A percentile compares a stretch with the other conserved stretches of the same genome.
Evolutionary conservation across 1,140 invertebrate species (phyloP).

Genomic region (Scaptomyza hsui): DNA sequence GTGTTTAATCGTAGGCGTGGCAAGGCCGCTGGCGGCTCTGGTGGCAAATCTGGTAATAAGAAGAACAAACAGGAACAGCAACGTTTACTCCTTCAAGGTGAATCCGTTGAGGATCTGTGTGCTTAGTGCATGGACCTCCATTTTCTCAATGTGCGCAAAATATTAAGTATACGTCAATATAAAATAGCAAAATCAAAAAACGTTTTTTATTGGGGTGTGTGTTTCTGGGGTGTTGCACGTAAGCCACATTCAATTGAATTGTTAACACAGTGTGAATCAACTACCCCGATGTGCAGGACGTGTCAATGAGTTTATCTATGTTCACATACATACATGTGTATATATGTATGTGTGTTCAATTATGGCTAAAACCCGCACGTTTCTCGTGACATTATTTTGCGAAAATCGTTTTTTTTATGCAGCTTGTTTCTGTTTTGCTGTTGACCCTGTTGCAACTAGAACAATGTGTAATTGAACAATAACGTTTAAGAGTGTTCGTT

Average conservation of each 20-base stretch:
- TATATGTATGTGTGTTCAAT: too few relatives aligned
- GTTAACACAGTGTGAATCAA: slow-evolving; percentile 8
- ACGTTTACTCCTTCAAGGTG: slow-evolving; percentile 70
- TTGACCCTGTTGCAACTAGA: background rate
- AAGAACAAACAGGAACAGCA: slow-evolving; percentile 71
- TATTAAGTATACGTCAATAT: slow-evolving; percentile 53
- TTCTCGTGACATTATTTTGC: slow-evolving; percentile 12
- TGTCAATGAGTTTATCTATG: slow-evolving; percentile 26
- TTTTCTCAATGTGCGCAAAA: slow-evolving; percentile 43
- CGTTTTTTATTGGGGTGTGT: background rate
- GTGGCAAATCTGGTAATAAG: slow-evolving; percentile 59
- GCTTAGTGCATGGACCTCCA: slow-evolving; percentile 36
- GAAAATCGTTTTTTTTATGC: background rate
- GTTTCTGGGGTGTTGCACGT: background rate
- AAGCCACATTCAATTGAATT: slow-evolving; percentile 33
- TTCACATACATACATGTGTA: background rate
- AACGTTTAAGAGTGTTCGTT: background rate
- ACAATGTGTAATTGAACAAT: slow-evolving; percentile 4
- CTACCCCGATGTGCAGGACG: slow-evolving; percentile 25
- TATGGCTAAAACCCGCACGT: background rate
- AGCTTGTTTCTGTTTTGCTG: background rate
- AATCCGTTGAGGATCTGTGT: slow-evolving; percentile 80
- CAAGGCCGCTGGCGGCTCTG: slow-evolving; percentile 54
- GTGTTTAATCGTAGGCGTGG: slow-evolving; percentile 87
- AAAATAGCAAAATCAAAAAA: slow-evolving; percentile 9